Evolutionary conservation across 2,113 vertebrate genomes (phyloP), one percentile per base, ranked within the genome.

Genomic region (Anguilla japonica): DNA sequence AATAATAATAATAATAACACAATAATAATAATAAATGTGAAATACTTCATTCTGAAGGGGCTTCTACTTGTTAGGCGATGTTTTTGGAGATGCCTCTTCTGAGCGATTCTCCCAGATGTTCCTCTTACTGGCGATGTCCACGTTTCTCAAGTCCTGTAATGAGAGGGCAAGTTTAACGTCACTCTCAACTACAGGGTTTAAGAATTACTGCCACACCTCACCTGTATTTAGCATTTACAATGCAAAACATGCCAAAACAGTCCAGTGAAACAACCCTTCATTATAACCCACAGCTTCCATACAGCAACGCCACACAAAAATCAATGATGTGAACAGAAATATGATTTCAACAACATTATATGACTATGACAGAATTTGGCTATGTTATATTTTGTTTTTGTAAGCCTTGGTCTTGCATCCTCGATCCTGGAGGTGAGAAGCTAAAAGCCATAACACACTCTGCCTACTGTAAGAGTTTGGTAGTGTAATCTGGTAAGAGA

Each of bases 131-230:
- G 83, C 91, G 90, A 96, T 96, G 91, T 94, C 94, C 86, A 93
- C 93, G 50, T 92, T 93, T 91, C 93, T 95, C 88, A 95, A 86
- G 86, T 96, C 96, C 97, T 98, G 85, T 83, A 91, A 78, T n/a
- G 81, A 16, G 16, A 82, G 4, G 78, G 34, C 11, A 18, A 0
- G 39, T 41, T 41, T n/a, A 34, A 7, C 29, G 0, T 34, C 6
- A 34, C n/a, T 2, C 71, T 75, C 8, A 29, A 75, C 26, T 13
- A 7, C 9, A 75, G 34, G 71, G n/a, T 29, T 26, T 75, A 26
- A n/a, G 34, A 34, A 75, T 2, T 34, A 6, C 71, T 75, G n/a
- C 8, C 4, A 34, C 11, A 8, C 5, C 60, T 67, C 3, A 20
- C 22, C 22, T 67, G 22, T 22, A 67, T 20, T 22, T 26, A 67